phyloP scores from a whole-genome alignment of 2,888 invertebrate species.

The Antheraea assamensis region DNA sequence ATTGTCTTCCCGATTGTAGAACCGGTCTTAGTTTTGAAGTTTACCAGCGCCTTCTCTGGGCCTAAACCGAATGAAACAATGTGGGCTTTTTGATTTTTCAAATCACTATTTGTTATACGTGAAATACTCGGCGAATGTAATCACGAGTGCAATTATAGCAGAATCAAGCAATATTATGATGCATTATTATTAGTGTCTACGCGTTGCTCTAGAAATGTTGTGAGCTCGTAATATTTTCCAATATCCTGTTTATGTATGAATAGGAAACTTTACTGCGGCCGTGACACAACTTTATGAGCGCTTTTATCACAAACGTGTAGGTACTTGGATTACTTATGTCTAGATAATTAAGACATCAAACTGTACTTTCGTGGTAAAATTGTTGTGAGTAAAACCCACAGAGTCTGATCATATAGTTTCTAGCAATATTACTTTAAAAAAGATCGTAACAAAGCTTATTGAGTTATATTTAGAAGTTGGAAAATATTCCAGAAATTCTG shows the following conservation, averaged over 20 bases:
- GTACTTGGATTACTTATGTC: not conserved
- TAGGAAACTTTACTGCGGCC: constrained; percentile 15
- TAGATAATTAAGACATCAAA: constrained; percentile 3
- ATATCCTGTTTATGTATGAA: constrained; percentile 15
- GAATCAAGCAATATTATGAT: not conserved
- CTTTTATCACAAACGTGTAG: not conserved
- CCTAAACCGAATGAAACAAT: no score
- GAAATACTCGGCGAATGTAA: no score
- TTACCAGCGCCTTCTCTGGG: no score
- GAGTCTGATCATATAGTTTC: not conserved
- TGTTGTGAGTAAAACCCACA: not conserved
- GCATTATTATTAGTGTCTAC: not conserved
- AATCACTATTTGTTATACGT: no score
- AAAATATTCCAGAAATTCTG: not conserved
- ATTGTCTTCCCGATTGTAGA: no score
- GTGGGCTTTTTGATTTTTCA: no score
- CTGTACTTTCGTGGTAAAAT: not conserved
- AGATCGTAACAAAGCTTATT: not conserved
- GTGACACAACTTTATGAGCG: constrained; percentile 10
- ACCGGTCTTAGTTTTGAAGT: no score
- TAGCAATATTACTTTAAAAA: not conserved
- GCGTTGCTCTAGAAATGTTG: not conserved
- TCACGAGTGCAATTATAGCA: not conserved
- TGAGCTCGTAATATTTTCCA: constrained; percentile 8
- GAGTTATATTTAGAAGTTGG: not conserved